These are phyloP conservation scores for Xestia xanthographa DNA, from an alignment of 2,888 invertebrate species.

Conservation along the genomic window DNA sequence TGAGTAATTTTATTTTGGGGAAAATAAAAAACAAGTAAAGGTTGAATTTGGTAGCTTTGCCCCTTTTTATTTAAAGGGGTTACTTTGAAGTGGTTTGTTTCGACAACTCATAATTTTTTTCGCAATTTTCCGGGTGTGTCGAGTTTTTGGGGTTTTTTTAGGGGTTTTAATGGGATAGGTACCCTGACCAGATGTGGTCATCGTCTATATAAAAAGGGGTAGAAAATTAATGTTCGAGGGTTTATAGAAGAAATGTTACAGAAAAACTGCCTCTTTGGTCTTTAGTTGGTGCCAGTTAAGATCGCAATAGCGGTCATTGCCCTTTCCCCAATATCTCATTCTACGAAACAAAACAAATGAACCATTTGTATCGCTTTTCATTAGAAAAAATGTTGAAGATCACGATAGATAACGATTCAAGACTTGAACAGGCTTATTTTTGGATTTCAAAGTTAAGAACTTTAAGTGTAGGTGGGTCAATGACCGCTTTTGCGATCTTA, in stretches of 20 bases:
- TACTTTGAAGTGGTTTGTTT: conserved; percentile 22
- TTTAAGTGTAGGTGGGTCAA: too few relatives aligned
- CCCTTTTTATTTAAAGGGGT: conserved; percentile 14
- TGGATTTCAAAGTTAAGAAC: too few relatives aligned
- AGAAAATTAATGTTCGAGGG: neutral
- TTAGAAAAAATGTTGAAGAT: too few relatives aligned
- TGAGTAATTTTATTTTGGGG: conserved; percentile 53
- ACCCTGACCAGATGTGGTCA: neutral
- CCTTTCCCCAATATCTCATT: too few relatives aligned
- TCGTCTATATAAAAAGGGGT: neutral
- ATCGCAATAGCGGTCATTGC: too few relatives aligned
- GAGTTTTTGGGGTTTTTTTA: neutral
- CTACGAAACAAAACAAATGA: too few relatives aligned
- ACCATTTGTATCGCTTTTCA: too few relatives aligned
- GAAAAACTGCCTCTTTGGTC: neutral
- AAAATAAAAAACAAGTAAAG: conserved; percentile 28
- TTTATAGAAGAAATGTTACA: too few relatives aligned
- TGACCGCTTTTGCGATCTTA: too few relatives aligned
- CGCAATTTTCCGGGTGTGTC: conserved; percentile 9
- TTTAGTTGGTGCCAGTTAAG: too few relatives aligned
- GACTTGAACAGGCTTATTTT: too few relatives aligned
- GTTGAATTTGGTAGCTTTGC: conserved; percentile 22
- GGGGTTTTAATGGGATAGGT: neutral
- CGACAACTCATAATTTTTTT: conserved; percentile 3
- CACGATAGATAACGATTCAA: too few relatives aligned